Conservation (phyloP, 2,888 invertebrate species). For the Megalurothrips usitatus region DNA sequence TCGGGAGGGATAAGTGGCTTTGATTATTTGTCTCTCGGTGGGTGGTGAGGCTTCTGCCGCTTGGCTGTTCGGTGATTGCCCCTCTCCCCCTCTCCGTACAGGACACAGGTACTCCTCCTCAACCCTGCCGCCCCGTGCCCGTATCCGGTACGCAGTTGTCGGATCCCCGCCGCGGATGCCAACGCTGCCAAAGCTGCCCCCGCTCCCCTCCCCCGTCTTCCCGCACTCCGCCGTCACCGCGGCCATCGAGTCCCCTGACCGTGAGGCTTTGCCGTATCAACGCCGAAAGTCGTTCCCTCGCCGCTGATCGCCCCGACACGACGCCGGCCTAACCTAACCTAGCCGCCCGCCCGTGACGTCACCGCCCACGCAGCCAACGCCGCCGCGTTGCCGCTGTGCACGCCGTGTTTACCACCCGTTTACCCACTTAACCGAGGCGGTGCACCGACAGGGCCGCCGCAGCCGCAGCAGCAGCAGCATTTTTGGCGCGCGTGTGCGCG, state of each 20-base stretch:
- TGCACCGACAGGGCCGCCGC: no score
- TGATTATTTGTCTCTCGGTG: constrained; percentile 24
- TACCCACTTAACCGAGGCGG: no score
- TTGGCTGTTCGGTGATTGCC: neutral
- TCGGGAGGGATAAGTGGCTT: constrained; percentile 17
- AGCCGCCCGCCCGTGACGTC: no score
- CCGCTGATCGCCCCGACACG: neutral
- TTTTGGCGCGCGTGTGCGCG: no score
- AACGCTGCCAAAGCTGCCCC: neutral
- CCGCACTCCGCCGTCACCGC: neutral
- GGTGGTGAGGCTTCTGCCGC: neutral
- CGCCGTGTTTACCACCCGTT: no score
- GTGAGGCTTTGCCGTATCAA: neutral
- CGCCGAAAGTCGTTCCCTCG: neutral
- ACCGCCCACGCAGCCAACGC: no score
- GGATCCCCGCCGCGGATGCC: neutral
- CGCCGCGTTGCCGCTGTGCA: no score
- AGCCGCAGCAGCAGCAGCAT: no score
- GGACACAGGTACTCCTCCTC: neutral
- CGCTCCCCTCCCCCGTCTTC: neutral
- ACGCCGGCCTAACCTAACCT: no score
- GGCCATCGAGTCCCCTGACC: no score
- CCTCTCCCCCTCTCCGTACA: neutral
- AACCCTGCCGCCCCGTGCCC: no score
- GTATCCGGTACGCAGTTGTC: no score